Conservation (phyloP, 2,113 vertebrate species). For the Tragelaphus scriptus region DNA sequence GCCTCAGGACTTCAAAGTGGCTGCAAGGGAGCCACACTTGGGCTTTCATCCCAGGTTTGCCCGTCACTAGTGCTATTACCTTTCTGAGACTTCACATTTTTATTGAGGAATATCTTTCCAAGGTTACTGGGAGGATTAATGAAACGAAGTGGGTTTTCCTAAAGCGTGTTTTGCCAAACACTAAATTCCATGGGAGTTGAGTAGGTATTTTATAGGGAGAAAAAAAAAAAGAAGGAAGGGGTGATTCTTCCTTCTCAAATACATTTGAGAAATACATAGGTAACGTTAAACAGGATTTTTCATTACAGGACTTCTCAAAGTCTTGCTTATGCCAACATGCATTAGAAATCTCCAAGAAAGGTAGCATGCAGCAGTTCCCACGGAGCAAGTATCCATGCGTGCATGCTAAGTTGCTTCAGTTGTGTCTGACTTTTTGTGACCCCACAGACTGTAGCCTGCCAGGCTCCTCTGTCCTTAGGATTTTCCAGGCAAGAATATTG, state of each 20-base stretch:
- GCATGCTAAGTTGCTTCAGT: neutral
- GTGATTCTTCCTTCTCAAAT: neutral
- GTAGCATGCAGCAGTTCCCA: neutral
- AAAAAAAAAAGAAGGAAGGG: neutral
- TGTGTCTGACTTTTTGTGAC: neutral
- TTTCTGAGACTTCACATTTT: neutral
- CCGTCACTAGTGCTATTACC: neutral
- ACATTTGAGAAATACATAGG: neutral
- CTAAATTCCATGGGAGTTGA: neutral
- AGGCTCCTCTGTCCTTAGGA: neutral
- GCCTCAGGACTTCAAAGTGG: neutral
- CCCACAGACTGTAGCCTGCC: neutral
- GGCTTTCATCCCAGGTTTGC: neutral
- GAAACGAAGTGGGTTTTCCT: constrained; percentile 24
- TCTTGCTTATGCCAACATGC: neutral
- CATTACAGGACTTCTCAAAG: neutral
- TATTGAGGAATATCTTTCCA: neutral
- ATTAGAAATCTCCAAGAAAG: neutral
- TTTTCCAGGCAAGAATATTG: neutral
- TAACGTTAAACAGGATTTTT: neutral
- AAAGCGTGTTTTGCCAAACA: neutral
- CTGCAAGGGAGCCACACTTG: neutral
- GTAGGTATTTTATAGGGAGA: neutral
- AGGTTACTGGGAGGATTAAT: neutral
- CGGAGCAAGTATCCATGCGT: fast-evolving